Base-by-base conservation (phyloP, 2,888 invertebrate species). In the Ormyrus rosae region DNA sequence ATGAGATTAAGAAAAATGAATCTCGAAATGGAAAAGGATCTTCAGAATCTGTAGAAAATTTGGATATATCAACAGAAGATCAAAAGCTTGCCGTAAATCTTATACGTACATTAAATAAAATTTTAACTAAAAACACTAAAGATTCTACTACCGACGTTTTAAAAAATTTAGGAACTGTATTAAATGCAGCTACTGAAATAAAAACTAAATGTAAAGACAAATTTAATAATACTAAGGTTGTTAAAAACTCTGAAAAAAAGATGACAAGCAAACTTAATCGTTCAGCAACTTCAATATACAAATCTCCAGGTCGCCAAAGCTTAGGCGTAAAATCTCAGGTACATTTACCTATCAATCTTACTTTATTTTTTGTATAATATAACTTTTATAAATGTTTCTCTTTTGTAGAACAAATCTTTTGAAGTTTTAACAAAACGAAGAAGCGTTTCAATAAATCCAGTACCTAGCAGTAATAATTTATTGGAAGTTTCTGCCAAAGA, bases 61-160 rank as follows among this genome's bases (percentile, higher is more conserved):
- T 71, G 81, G 34, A 76, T 78, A 5, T 81, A 83, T 48, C 63
- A 83, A 78, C 80, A 78, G 10, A 84, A 85, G 65, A 73, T 70
- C 5, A 82, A 78, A 72, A 85, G 82, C 78, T 80, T 51, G 74
- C 74, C 8, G 19, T 48, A 51, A 64, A 77, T 70, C 46, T 82
- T 34, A 58, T 82, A 19, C 19, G 11, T 3, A 60, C 64, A 7
- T 65, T 82, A 11, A 80, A 82, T 68, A 78, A 80, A 72, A 78
- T 82, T 19, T 74, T 78, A 11, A 83, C 83, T 51, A 75, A 83
- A 77, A 85, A 85, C 63, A 84, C 70, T 80, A 78, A 83, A 63
- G 85, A 86, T 53, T 84, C 82, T 13, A 58, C 84, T n/a, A 75
- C 81, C 11, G 63, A 83, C 10, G 51, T 83, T 61, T 73, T 78